Base-by-base conservation (phyloP, 2,797 vertebrate species). In the Anguilla megastoma region DNA sequence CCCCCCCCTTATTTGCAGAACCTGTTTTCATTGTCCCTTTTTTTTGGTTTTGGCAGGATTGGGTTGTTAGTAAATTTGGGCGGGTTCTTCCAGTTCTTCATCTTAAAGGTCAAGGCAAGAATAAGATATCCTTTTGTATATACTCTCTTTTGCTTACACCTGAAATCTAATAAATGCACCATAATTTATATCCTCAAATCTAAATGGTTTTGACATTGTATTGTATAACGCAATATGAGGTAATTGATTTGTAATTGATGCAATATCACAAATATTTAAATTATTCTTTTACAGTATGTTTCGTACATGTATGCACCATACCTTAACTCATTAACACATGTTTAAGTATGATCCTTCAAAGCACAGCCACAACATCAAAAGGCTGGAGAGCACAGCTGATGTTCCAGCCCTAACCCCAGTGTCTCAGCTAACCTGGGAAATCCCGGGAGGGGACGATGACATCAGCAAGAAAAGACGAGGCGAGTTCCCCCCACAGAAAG, bases 281-380 rank as follows among this genome's bases (percentile, higher is more conserved):
- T 16, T 58, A 7, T 27, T n/a, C n/a, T 5, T 27, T 52, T 52
- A 45, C 41, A 45, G 21, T 69, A 69, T 27, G 63, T 69, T 24
- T 69, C 6, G 24, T 69, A 69, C 24, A 10, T 69, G 63, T 7
- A 36, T 45, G 36, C 5, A 74, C 21, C 45, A 74, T 87, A 21
- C 95, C 95, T 97, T 97, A 94, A 97, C 92, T 94, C 24, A 27
- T 82, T 2, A 33, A 76, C 90, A 98, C 95, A 88, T 97, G n/a
- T 85, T 98, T 80, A 99, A 97, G 90, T 99, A 98, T n/a, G 97
- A 99, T 93, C 99, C 98, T 0, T 99, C 98, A 0, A 99, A 99
- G 91, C 98, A 97, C 82, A 97, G 98, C 93, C 99, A 99, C 92
- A 99, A 99, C 92, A 96, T 99, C 86, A 97, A 96, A 91, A 98